Base-by-base conservation (phyloP, 2,113 vertebrate genomes). In the Gambusia holbrooki region DNA sequence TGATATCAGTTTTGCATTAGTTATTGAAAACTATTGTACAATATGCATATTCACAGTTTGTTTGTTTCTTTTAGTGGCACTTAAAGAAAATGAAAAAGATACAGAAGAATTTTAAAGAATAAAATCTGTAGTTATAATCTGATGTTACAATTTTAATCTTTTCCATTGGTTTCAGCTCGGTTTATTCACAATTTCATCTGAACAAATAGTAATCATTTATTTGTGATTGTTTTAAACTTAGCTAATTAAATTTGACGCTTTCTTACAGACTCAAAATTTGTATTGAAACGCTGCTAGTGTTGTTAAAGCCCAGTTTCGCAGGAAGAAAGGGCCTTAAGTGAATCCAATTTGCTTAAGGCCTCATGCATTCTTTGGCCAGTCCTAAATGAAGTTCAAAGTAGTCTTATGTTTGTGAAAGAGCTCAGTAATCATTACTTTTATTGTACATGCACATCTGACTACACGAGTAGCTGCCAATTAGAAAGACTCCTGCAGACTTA, bases 391-490 rank as follows among this genome's bases (percentile, higher is more conserved):
- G 22, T 54, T 54, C 17, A 25, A 54, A 58, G 51, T n/a, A n/a
- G 25, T n/a, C 27, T 7, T 7, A 42, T 48, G 27, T 14, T 32
- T 61, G 33, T 29, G 8, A 22, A 29, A 51, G 13, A 32, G 13
- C 7, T 5, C 13, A 70, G 10, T 5, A 22, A 35, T 33, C 22
- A 60, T 9, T 51, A 25, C 30, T 63, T 64, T 62, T 11, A 51
- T 15, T 66, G 15, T 33, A 51, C 54, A 64, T 66, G 71, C 27
- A 66, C 5, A 54, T 25, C 3, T 74, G 37, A 69, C 74, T 71
- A 27, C 12, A 45, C 60, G 5, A 76, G 62, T 30, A 62, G 68
- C 30, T 75, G 25, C 51, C 4, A 5, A 63, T 62, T 58, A 76
- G 71, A 73, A 33, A 66, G 29, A 30, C 35, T 51, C 42, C 51